Conservation (phyloP, 2,113 vertebrate genomes). For the pig (Sus scrofa) region T2T-Sscrofa CM000830.6:12094501-12095000, state of each 20-base stretch:
- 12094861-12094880: background rate
- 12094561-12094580: constrained; percentile 70
- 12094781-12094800: background rate
- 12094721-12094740: constrained; percentile 28
- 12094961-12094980: background rate
- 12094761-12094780: background rate
- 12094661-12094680: constrained; percentile 75
- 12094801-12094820: background rate
- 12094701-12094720: constrained; percentile 57
- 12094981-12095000: background rate
- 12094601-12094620: constrained; percentile 79
- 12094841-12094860: background rate
- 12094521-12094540: constrained; percentile 65
- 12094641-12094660: constrained; percentile 75
- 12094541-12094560: constrained; percentile 73
- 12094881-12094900: background rate
- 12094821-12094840: background rate
- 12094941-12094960: background rate
- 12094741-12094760: background rate
- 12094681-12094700: constrained; percentile 57
- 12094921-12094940: background rate
- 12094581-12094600: constrained; percentile 80
- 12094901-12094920: background rate
- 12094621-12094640: constrained; percentile 75
- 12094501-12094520: constrained; percentile 62